Evolutionary conservation across 2,888 invertebrate genomes (phyloP).

Genomic region (Gastracanthus pulcherrimus): DNA sequence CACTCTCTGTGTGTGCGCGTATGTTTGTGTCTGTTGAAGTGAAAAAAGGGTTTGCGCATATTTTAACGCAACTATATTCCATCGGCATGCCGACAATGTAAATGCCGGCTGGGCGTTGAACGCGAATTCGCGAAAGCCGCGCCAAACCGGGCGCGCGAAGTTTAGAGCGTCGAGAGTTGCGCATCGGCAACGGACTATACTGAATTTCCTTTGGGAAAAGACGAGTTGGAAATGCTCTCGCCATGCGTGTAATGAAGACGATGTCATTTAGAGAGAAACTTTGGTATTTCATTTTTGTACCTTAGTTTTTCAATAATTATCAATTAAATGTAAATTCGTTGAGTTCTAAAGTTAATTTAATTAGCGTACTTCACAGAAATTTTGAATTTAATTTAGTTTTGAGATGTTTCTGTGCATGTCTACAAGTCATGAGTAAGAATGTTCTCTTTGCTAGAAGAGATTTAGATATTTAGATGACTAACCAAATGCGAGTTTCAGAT

Average conservation of each 20-base stretch:
- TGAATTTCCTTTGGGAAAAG: not conserved
- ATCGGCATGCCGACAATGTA: slow-evolving; percentile 21
- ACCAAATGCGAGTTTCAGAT: not conserved
- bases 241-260: no score
- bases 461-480: not conserved
- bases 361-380: no score
- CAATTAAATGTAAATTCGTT: no score
- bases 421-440: not conserved
- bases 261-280: no score
- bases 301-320: no score
- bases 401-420: not conserved
- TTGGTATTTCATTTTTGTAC: no score
- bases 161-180: not conserved
- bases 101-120: slow-evolving; percentile 2
- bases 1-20: not conserved
- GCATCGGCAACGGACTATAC: not conserved
- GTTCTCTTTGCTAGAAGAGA: not conserved
- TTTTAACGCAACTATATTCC: slow-evolving; percentile 34
- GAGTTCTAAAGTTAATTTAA: not conserved
- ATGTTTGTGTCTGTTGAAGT: not conserved
- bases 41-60: slow-evolving; percentile 1
- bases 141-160: not conserved
- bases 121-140: not conserved
- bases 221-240: no score
- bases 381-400: not conserved